Base-by-base conservation (phyloP, 2,113 vertebrate species). In the Perca schrenkii region DNA sequence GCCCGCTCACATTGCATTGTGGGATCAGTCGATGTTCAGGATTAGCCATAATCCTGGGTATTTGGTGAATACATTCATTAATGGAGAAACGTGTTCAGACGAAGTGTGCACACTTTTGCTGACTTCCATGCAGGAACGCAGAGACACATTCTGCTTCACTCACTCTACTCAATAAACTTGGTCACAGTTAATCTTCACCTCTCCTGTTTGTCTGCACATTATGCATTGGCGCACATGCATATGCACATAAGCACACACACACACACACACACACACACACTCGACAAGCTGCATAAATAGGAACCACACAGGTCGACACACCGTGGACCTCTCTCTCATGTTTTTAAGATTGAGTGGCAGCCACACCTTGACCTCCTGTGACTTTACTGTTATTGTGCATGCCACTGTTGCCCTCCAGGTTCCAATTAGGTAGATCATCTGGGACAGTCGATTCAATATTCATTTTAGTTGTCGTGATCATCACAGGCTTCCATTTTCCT, bases 21-120 rank as follows among this genome's bases (percentile, higher is more conserved):
- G 83, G 81, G 80, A 86, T 86, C 80, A 69, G 87, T 92, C 88
- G 76, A 90, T 92, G 83, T 83, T 64, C 19, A 16, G 88, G 92
- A 94, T 94, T 93, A 94, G 73, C 40, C 53, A 0, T 94, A 94
- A 93, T 90, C 88, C 87, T 1, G 46, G 81, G 90, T 86, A 49
- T 93, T 90, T 71, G 81, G 61, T 49, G 80, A 91, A 86, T 79
- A 82, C 77, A 77, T 88, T 91, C 76, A 88, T 92, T 94, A 93
- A 86, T 73, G 80, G 68, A 31, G 73, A 73, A 87, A 79, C 64
- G 68, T 88, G 90, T 64, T 25, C 62, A 40, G 75, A 75, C 85
- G 6, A 17, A 54, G 36, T 50, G 22, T 54, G 36, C 67, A 14
- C 73, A 28, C 58, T 86, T 80, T 31, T 73, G 89, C 87, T 88